Evolutionary conservation across 2,888 invertebrate genomes (phyloP).

Genomic region (Drosophila affinis): DNA sequence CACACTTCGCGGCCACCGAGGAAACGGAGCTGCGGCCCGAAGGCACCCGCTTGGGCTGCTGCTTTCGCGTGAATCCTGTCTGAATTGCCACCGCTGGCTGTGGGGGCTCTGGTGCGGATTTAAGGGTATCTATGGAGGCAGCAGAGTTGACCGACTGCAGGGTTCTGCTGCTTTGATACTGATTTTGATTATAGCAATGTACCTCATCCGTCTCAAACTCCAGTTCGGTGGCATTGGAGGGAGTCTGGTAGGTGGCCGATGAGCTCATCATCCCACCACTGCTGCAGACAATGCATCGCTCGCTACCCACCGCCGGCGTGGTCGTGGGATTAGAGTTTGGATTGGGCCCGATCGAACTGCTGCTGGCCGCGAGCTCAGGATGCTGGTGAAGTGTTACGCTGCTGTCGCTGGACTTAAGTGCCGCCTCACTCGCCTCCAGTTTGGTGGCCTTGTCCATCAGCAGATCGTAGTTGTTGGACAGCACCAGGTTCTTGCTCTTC

Average conservation of each 20-base stretch:
- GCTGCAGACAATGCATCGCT: constrained; percentile 85
- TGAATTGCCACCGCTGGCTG: constrained; percentile 11
- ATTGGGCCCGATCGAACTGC: constrained; percentile 39
- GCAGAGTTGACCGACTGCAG: constrained; percentile 73
- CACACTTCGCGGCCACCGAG: constrained; percentile 79
- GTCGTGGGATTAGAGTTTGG: constrained; percentile 83
- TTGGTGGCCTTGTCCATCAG: constrained; percentile 81
- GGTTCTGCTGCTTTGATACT: constrained; percentile 31
- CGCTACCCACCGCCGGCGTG: constrained; percentile 60
- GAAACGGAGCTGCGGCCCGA: constrained; percentile 77
- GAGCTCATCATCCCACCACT: constrained; percentile 75
- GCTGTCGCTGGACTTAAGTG: constrained; percentile 60
- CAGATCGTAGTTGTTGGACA: constrained; percentile 81
- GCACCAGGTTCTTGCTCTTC: constrained; percentile 89
- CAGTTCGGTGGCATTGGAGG: constrained; percentile 91
- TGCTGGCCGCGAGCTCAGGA: constrained; percentile 52
- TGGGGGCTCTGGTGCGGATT: constrained; percentile 64
- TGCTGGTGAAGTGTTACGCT: constrained; percentile 49
- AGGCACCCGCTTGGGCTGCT: constrained; percentile 66
- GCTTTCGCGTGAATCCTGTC: constrained; percentile 52
- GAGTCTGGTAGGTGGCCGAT: constrained; percentile 88
- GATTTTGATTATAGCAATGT: constrained; percentile 63
- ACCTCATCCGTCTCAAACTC: constrained; percentile 85
- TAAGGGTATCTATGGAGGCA: constrained; percentile 79
- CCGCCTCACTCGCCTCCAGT: constrained; percentile 70